Evolutionary conservation across 2,888 invertebrate species (phyloP).

Genomic region (Trimorus sp.): DNA sequence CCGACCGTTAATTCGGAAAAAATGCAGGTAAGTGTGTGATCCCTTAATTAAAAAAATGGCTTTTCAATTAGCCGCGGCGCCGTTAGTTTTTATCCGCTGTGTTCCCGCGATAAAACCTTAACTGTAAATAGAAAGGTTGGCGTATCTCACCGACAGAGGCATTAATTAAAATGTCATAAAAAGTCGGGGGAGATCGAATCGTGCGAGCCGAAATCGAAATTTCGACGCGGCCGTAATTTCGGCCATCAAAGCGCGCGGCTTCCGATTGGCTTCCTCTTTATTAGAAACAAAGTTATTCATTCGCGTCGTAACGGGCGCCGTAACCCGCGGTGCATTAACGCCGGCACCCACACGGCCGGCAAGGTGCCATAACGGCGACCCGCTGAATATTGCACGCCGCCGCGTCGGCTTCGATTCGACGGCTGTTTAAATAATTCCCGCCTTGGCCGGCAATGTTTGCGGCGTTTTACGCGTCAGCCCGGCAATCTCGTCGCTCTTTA

Average conservation of each 20-base stretch:
- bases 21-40: too few relatives aligned
- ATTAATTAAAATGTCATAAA: background rate
- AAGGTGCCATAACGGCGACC: conserved; percentile 45
- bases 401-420: conserved; percentile 17
- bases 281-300: conserved; percentile 48
- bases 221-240: conserved; percentile 12
- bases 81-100: too few relatives aligned
- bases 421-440: conserved; percentile 47
- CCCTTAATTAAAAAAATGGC: too few relatives aligned
- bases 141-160: too few relatives aligned
- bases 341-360: conserved; percentile 17
- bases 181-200: background rate
- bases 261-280: conserved; percentile 35
- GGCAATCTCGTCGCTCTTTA: too few relatives aligned
- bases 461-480: background rate
- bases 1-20: too few relatives aligned
- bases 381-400: conserved; percentile 45
- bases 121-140: too few relatives aligned
- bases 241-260: conserved; percentile 12
- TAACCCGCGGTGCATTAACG: conserved; percentile 38
- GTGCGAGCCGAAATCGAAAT: conserved; percentile 8
- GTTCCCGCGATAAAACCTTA: too few relatives aligned
- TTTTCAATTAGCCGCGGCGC: too few relatives aligned
- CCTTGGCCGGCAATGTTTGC: conserved; percentile 34
- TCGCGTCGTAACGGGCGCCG: conserved; percentile 30